A percentile compares a stretch with the other conserved stretches of the same genome.
phyloP scores from a whole-genome alignment of 1,140 invertebrate species.

The Sycophila sp. region DNA sequence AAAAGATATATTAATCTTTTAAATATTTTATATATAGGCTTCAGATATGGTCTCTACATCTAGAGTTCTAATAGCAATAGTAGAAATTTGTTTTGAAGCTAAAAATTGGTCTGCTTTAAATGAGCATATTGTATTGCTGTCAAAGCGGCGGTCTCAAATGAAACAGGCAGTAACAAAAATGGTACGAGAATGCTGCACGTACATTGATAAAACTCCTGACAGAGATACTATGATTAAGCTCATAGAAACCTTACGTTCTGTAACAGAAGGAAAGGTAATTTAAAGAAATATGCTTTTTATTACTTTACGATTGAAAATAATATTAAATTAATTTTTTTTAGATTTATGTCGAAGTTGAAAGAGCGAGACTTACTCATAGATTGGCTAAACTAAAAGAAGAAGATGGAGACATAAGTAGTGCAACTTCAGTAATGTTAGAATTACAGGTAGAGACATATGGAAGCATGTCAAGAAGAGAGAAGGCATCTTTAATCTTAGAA shows the following conservation, averaged over 20 bases:
- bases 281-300: neutral
- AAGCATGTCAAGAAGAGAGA: slow-evolving; percentile 98
- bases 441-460: slow-evolving; percentile 97
- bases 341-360: slow-evolving; percentile 99
- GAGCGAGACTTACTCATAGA: slow-evolving; percentile 94
- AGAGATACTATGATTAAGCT: slow-evolving; percentile 92
- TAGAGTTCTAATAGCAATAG: slow-evolving; percentile 91
- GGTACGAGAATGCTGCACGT: slow-evolving; percentile 96
- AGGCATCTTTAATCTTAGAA: slow-evolving; percentile 97
- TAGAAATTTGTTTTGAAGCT: slow-evolving; percentile 93
- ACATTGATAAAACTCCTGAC: slow-evolving; percentile 92
- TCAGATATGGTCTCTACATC: slow-evolving; percentile 96
- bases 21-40: slow-evolving; percentile 70
- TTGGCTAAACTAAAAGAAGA: slow-evolving; percentile 93
- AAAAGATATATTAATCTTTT: neutral
- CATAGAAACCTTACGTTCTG: slow-evolving; percentile 94
- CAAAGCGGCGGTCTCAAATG: slow-evolving; percentile 94
- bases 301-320: neutral
- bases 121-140: slow-evolving; percentile 92
- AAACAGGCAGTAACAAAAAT: slow-evolving; percentile 99
- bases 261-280: slow-evolving; percentile 94
- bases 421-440: slow-evolving; percentile 94
- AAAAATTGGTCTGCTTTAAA: slow-evolving; percentile 93
- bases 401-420: slow-evolving; percentile 90
- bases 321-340: slow-evolving; percentile 53